These are phyloP conservation scores for Okamejei kenojei DNA, from an alignment of 2,797 vertebrate genomes.

Conservation along the genomic window DNA sequence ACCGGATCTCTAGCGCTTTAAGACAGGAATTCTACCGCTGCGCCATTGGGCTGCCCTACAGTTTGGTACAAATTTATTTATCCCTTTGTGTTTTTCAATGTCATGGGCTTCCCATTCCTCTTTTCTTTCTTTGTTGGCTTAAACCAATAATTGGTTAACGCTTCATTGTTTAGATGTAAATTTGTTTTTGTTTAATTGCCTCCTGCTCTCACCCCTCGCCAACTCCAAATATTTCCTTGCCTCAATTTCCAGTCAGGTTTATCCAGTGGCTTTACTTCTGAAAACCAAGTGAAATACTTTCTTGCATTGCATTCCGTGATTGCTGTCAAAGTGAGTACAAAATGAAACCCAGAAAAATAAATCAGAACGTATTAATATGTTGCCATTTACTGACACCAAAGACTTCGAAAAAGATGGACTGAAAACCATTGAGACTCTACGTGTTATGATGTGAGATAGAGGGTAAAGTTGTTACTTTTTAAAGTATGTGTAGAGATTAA, in stretches of 20 bases:
- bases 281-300: neutral
- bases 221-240: neutral
- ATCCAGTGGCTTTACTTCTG: neutral
- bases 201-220: too few species aligned
- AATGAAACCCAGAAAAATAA: neutral
- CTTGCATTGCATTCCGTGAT: neutral
- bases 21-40: too few species aligned
- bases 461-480: too few species aligned
- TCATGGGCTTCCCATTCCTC: neutral
- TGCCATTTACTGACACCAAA: neutral
- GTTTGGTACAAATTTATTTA: neutral
- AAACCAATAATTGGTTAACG: neutral
- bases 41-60: too few species aligned
- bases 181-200: neutral
- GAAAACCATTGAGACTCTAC: neutral
- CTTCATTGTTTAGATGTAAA: neutral
- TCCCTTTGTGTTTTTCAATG: neutral
- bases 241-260: neutral
- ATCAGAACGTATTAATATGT: neutral
- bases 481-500: too few species aligned
- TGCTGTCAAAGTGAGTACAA: neutral
- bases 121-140: neutral
- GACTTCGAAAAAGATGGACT: neutral
- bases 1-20: too few species aligned
- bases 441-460: neutral